Base-by-base conservation (phyloP, 2,113 vertebrate species). In the Irena cyanogastra region DNA sequence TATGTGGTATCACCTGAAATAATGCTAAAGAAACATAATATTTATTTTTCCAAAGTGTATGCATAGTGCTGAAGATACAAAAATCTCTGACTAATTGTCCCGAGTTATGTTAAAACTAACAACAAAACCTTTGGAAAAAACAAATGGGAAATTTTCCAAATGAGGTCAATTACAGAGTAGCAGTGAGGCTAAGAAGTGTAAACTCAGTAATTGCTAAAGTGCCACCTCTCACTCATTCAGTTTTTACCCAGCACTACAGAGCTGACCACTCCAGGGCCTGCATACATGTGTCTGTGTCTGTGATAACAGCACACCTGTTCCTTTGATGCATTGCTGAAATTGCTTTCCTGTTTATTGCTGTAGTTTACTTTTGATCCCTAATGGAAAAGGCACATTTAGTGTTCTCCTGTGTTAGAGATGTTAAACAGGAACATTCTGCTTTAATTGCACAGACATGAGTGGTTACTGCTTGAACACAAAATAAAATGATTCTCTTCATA, bases 351-450 rank as follows among this genome's bases (percentile, higher is more conserved):
- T 70, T 96, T 97, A 94, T 96, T 96, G 59, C 30, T 84, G 45
- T 41, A 92, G 56, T 94, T 91, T 95, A 76, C 56, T 87, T 96
- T 91, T 91, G 86, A 95, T 95, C 68, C 61, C 71, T 96, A 95
- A 96, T 93, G 94, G 89, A 94, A 89, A 52, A 96, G 88, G 70
- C 66, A 92, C 75, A 69, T 89, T 95, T 89, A 95, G 33, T 85
- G 90, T 88, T 95, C 91, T 96, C 94, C 60, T 90, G 94, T 60
- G 86, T 69, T 88, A 69, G 26, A 68, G 75, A 84, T 24, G 66
- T 75, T 95, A 86, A 92, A 83, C 78, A 64, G 50, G 92, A 97
- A 86, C 28, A 53, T n/a, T 89, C 53, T 74, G 26, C 75, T 95
- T 91, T 95, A 96, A 97, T 97, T 97, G 64, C 81, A 60, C 16